Evolutionary conservation across 2,113 vertebrate species (phyloP), one percentile per base, ranked within the genome.

Genomic region (Tachuris rubrigastra): DNA sequence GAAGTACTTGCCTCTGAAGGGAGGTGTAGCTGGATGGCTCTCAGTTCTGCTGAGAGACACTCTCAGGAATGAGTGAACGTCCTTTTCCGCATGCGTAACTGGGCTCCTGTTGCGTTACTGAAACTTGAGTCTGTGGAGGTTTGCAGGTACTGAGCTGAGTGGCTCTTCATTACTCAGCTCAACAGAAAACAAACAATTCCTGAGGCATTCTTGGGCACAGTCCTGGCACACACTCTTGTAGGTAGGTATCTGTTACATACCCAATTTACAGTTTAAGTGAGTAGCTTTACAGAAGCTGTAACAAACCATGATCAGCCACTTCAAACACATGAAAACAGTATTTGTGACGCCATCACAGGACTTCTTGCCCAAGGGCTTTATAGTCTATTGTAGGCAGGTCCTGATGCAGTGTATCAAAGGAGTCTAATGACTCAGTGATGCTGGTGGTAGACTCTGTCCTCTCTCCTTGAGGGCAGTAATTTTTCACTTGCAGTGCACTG

Each of bases 121-220:
- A 83, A 85, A 58, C 20, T 53, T 53, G n/a, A 69, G 50, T 90
- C 22, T 8, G 7, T 58, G 1, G 5, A 86, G 79, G 59, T 76
- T 39, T 63, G 85, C 72, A 52, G 71, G 65, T 87, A 75, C 60
- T 85, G 75, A 90, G 81, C 62, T 89, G 90, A 93, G 35, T 55
- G 65, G 53, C 75, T 88, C 33, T 86, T 90, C 67, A 33, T 80
- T 58, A 77, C 44, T 47, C 37, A 88, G 35, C 33, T 84, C 42
- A 77, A 72, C 28, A 21, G 66, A 82, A 93, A 85, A 46, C 39
- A 72, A 78, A 68, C 42, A 66, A n/a, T 55, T 89, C 65, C 68
- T 88, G 88, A 84, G 72, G 58, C 28, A 1, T 91, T 85, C 39
- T 50, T 79, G 58, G 73, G 49, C 25, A 9, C n/a, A 24, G 37